Evolutionary conservation across 2,888 invertebrate species (phyloP), one percentile per base, ranked within the genome.

Genomic region (Perithous albicinctus): DNA sequence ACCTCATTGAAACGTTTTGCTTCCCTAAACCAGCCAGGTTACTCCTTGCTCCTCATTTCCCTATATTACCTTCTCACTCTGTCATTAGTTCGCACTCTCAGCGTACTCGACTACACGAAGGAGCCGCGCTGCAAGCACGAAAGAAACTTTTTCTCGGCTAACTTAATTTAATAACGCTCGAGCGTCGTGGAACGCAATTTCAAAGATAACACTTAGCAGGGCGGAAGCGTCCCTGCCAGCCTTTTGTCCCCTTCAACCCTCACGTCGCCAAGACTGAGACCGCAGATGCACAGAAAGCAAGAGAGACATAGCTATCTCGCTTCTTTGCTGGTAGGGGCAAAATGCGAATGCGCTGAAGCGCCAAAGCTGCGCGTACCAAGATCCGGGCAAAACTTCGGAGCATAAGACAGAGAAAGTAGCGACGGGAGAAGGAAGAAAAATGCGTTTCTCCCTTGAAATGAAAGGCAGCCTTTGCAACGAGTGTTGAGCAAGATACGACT

Each of bases 81-180:
- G 32, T 59, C 59, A 59, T 59, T 59, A 59, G 32, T 32, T 35
- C 18, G 32, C 15, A 29, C 29, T 59, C 32, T 18, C 18, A 18
- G 32, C 35, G 7, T 18, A n/a, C n/a, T n/a, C 26, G 32, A 15
- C 32, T 56, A 56, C 29, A 56, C 56, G 59, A 35, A 32, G 32
- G 15, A 23, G 32, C 35, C 38, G 23, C 38, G 23, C 38, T 35
- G 73, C 73, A 56, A 59, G 70, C 70, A 63, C 74, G 76, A 83
- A 87, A 87, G 85, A 86, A 87, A 89, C 87, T 89, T 88, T 87
- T 84, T 86, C 85, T 83, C 70, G 88, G 89, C 88, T 88, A 88
- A 87, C 87, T 89, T 89, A 90, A 90, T 91, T 91, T 88, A 91
- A 90, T 90, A 89, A 89, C 87, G 86, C 86, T 86, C 72, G 82